phyloP scores from a whole-genome alignment of 2,113 vertebrate genomes.

The Ranitomeya imitator region DNA sequence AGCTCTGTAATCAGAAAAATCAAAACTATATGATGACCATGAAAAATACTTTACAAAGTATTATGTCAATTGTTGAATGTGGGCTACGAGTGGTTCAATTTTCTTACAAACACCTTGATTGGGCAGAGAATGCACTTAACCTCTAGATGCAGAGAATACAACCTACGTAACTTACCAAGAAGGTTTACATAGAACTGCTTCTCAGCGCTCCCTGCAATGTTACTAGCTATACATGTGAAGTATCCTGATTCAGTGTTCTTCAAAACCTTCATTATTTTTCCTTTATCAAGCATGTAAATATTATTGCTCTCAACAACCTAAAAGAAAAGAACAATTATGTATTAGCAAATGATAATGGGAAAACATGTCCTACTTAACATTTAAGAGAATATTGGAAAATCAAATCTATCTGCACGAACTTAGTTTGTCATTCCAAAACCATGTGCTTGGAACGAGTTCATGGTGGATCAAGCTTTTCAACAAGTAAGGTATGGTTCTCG shows the following conservation, averaged over 20 bases:
- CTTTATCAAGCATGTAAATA: slow-evolving; percentile 80
- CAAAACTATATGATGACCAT: no score
- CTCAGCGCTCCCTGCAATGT: slow-evolving; percentile 87
- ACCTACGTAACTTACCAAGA: slow-evolving; percentile 75
- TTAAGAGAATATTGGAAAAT: no score
- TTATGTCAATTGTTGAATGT: neutral
- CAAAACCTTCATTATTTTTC: slow-evolving; percentile 84
- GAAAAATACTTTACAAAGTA: no score
- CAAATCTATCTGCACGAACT: no score
- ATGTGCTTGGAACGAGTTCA: no score
- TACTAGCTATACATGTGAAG: slow-evolving; percentile 90
- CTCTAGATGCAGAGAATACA: neutral
- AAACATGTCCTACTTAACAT: neutral
- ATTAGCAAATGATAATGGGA: neutral
- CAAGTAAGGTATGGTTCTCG: no score
- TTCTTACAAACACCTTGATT: neutral
- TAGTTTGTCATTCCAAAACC: no score
- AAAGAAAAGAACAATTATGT: slow-evolving; percentile 53
- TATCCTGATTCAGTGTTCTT: slow-evolving; percentile 75
- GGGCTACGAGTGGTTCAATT: neutral
- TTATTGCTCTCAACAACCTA: slow-evolving; percentile 79
- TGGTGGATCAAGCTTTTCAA: no score
- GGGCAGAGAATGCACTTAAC: neutral
- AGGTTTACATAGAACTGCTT: slow-evolving; percentile 85
- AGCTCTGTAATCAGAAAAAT: no score